A percentile compares a stretch with the other conserved stretches of the same genome.
Conservation (phyloP, 2,797 vertebrate species). For the Spondyliosoma cantharus region DNA sequence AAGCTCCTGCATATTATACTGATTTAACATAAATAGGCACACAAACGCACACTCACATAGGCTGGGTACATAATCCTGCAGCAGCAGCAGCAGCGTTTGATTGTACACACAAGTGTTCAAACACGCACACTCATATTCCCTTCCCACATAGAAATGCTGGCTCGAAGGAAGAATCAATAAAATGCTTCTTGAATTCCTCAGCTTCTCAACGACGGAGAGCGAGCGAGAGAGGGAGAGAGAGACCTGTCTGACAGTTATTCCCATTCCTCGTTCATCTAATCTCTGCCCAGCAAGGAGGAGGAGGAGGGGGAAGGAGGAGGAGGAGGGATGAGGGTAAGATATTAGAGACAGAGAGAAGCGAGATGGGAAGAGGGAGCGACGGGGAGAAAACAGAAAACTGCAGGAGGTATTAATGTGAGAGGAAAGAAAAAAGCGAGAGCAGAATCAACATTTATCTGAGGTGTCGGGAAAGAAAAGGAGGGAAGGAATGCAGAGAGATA, state of each 20-base stretch:
- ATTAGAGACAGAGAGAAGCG: constrained; percentile 16
- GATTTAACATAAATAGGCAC: constrained; percentile 4
- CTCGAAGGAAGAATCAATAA: constrained; percentile 67
- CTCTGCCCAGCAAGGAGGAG: constrained; percentile 34
- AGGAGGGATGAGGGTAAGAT: constrained; percentile 15
- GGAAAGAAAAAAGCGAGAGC: not conserved
- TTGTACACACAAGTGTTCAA: not conserved
- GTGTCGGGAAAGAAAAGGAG: not conserved
- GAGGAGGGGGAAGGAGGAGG: constrained; percentile 15
- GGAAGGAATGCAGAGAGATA: not conserved
- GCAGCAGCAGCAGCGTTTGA: constrained; percentile 14
- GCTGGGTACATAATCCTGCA: constrained; percentile 21
- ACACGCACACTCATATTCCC: not conserved
- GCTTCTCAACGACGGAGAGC: constrained; percentile 22
- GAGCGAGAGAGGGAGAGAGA: constrained; percentile 1
- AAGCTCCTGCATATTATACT: not conserved
- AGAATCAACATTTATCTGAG: constrained; percentile 26
- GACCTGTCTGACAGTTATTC: constrained; percentile 42
- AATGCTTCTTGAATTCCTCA: constrained; percentile 66
- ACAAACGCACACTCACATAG: not conserved
- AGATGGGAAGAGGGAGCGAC: not conserved
- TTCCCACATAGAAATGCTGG: constrained; percentile 35
- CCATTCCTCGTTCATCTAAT: constrained; percentile 39
- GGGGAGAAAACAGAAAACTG: not conserved
- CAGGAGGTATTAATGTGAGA: constrained; percentile 6